Evolutionary conservation across 1,140 invertebrate species (phyloP), one percentile per base, ranked within the genome.

Genomic region (Uloborus diversus): DNA sequence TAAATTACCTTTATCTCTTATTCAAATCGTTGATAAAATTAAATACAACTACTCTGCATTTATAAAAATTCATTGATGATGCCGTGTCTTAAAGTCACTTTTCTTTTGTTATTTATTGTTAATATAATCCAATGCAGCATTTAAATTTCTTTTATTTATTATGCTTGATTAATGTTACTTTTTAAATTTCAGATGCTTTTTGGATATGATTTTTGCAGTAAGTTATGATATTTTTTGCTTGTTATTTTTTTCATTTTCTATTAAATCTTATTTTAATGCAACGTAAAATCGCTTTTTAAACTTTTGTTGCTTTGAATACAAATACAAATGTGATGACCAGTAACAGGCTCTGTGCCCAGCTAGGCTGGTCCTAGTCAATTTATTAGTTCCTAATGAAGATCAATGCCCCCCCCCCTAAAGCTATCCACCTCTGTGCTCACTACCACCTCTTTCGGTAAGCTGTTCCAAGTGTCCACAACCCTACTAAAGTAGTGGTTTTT

Each of bases 171-270:
- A 42, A 37, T 68, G 17, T 56, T 53, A 32, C 9, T 56, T 2
- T 35, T 57, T 27, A 56, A 27, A 20, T 53, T 47, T 14, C 53
- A 73, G 56, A 30, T 73, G 69, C 30, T 3, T 13, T 13, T 23
- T n/a, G 28, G 56, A 47, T 25, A 61, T 71, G 56, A 59, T 73
- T 27, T 73, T 42, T 73, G 35, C 69, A 42, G 69, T 73, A 47
- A 73, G 69, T 73, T 14, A 32, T 3, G 32, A 11, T 9, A 53
- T 20, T 53, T 53, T 53, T 4, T 53, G 4, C 20, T 56, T 20
- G 9, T 56, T 56, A 9, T 56, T 56, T 9, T 56, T 56, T 56
- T 14, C 20, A 56, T 56, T n/a, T 9, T n/a, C 1, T 56, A 11
- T 20, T 56, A 23, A 56, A 0, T 2, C 37, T 17, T 42, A 42